A percentile compares a stretch with the other conserved stretches of the same genome.
phyloP scores from a whole-genome alignment of 2,888 invertebrate genomes.

The Polylopha cassiicola region DNA sequence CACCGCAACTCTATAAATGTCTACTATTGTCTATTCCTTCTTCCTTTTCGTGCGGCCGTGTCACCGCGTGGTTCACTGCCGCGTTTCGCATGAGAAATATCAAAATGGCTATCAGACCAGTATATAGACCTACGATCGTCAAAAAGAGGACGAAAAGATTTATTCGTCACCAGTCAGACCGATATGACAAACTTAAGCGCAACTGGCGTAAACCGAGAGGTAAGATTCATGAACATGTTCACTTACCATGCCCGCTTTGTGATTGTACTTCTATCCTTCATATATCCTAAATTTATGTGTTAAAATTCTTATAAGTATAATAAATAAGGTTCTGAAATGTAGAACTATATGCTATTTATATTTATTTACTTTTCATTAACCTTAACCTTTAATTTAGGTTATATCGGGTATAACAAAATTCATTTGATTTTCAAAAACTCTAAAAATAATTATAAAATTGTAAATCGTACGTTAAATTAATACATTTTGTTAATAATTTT shows the following conservation, averaged over 20 bases:
- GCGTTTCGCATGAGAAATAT: slow-evolving; percentile 57
- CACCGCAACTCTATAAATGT: slow-evolving; percentile 54
- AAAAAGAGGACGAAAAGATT: slow-evolving; percentile 99
- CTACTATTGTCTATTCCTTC: slow-evolving; percentile 61
- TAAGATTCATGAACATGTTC: slow-evolving; percentile 33
- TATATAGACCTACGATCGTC: slow-evolving; percentile 91
- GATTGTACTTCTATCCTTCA: background rate
- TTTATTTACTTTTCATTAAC: slow-evolving; percentile 17
- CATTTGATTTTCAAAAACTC: too few species aligned
- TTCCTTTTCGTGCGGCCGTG: slow-evolving; percentile 75
- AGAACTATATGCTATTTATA: background rate
- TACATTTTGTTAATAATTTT: too few species aligned
- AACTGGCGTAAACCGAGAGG: slow-evolving; percentile 99
- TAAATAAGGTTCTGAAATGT: background rate
- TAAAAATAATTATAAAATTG: too few species aligned
- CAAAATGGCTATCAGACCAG: slow-evolving; percentile 93
- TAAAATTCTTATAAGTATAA: background rate
- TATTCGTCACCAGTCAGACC: slow-evolving; percentile 98
- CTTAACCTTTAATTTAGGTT: background rate
- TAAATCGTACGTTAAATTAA: too few species aligned
- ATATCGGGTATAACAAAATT: too few species aligned
- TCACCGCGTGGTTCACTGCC: slow-evolving; percentile 75
- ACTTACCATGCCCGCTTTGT: slow-evolving; percentile 14
- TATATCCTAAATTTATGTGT: background rate
- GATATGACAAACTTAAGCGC: slow-evolving; percentile 96